Evolutionary conservation across 2,113 vertebrate species (phyloP), one percentile per base, ranked within the genome.

Genomic region (Chaetorhynchus papuensis): DNA sequence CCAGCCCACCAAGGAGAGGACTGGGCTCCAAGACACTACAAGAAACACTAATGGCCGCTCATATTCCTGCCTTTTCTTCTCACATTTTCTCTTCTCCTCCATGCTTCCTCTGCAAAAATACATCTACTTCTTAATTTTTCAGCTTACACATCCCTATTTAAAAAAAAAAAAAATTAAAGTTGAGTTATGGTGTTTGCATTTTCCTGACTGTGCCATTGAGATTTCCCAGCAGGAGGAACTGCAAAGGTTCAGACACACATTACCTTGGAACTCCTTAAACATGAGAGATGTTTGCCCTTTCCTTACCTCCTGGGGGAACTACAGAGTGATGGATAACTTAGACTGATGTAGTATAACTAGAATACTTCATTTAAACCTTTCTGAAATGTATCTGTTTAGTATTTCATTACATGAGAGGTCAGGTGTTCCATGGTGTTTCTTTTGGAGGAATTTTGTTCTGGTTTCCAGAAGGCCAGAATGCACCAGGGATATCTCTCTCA

Each of bases 41-140:
- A 30, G 9, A 57, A 64, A 54, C 52, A 68, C 0, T 0, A 39
- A 35, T 2, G 49, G 28, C 28, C 47, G n/a, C n/a, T 84, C 16
- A 35, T 60, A 61, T 78, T 60, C 14, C 45, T 70, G n/a, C 47
- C 31, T 76, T 87, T 75, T 39, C 45, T 66, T 78, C 12, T 17
- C 31, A 64, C 14, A 15, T 22, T 49, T 68, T 81, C 33, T 39
- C 8, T 64, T 59, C 45, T 33, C 15, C 45, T 47, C 28, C 33
- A 30, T 53, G 57, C 11, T 86, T 76, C 27, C 20, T 64, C 77
- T 41, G 22, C 35, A 71, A 52, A 28, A 65, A 37, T 8, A 15
- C 5, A 57, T 21, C 20, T 74, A 21, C 11, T 68, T 4, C 26
- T 27, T 64, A 49, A n/a, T 54, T 57, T 75, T 65, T 71, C 52